Conservation (phyloP, 2,113 vertebrate genomes). For the Corythaixoides concolor region DNA sequence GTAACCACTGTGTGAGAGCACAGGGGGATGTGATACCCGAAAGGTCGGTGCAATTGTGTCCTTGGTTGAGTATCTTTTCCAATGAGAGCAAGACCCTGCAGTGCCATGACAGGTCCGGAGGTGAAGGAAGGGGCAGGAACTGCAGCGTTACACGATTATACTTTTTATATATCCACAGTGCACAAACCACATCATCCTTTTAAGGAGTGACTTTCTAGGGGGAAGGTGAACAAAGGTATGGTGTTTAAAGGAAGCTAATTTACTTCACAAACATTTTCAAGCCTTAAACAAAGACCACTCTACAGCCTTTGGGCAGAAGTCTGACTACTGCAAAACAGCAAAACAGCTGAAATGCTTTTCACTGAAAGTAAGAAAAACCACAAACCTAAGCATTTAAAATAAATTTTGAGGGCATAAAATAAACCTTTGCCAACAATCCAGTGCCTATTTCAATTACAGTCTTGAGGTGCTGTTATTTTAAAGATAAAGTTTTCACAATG, state of each 20-base stretch:
- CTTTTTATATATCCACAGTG: neutral
- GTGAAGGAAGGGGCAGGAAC: neutral
- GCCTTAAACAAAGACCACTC: neutral
- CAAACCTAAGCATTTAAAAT: neutral
- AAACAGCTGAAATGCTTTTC: neutral
- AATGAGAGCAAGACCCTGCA: accelerated
- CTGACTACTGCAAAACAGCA: neutral
- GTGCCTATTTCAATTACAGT: neutral
- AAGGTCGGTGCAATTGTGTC: too few relatives aligned
- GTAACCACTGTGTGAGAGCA: neutral
- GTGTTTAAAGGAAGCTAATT: neutral
- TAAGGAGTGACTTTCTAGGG: neutral
- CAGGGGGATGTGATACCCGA: too few relatives aligned
- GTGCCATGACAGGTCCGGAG: neutral
- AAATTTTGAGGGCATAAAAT: neutral
- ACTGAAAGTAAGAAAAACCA: neutral
- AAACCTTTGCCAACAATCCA: neutral
- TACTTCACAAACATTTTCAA: neutral
- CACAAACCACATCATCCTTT: neutral
- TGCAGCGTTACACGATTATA: neutral
- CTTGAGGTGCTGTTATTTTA: neutral
- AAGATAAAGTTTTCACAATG: neutral
- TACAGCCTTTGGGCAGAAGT: neutral
- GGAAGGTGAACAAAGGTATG: neutral
- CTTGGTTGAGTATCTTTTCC: too few relatives aligned